phyloP scores from a whole-genome alignment of 2,888 invertebrate species.

The Spialia ferax region DNA sequence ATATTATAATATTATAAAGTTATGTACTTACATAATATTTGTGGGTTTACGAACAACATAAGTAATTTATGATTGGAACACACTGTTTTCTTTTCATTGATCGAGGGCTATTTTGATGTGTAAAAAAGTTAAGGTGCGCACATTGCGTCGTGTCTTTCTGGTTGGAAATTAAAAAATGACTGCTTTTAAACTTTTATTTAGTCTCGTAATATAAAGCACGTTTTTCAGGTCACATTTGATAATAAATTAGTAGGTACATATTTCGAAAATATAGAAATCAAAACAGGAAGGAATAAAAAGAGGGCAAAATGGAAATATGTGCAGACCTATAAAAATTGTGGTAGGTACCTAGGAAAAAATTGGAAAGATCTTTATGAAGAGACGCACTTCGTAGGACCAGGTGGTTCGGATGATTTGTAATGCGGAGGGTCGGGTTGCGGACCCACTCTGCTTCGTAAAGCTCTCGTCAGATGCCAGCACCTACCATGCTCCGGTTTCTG shows the following conservation, averaged over 20 bases:
- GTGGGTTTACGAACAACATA: too few species aligned
- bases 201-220: not conserved
- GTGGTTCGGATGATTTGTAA: slow-evolving; percentile 54
- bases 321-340: too few species aligned
- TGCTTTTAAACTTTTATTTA: not conserved
- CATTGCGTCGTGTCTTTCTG: too few species aligned
- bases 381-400: slow-evolving; percentile 51
- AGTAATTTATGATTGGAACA: too few species aligned
- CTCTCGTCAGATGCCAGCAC: slow-evolving; percentile 58
- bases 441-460: slow-evolving; percentile 57
- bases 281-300: not conserved
- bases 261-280: not conserved
- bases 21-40: too few species aligned
- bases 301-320: too few species aligned
- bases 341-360: too few species aligned
- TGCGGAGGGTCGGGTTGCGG: slow-evolving; percentile 61
- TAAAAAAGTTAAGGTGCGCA: too few species aligned
- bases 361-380: slow-evolving; percentile 32
- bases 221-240: not conserved
- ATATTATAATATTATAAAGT: too few species aligned
- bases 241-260: too few species aligned
- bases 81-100: too few species aligned
- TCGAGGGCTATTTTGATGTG: too few species aligned
- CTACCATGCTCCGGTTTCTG: slow-evolving; percentile 53
- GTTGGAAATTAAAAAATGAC: not conserved